Percentiles rank a stretch among this genome's conserved stretches.
Evolutionary conservation across 2,797 vertebrate genomes (phyloP).

Genomic region (Novumbra hubbsi): DNA sequence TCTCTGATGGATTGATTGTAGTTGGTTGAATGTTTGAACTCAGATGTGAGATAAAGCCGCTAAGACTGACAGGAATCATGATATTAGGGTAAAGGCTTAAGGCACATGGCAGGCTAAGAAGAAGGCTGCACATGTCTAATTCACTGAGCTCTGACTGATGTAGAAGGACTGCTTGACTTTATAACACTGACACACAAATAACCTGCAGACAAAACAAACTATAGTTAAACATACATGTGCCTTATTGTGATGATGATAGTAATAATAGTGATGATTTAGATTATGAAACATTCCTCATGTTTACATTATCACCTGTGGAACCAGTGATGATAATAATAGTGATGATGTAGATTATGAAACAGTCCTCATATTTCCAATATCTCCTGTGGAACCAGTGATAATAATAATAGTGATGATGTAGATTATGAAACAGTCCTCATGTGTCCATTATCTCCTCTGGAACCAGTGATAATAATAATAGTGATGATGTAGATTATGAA

Average conservation of each 20-base stretch:
- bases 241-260: slow-evolving; percentile 19
- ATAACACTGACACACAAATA: neutral
- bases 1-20: neutral
- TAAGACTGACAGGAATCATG: slow-evolving; percentile 6
- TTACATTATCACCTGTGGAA: too few species aligned
- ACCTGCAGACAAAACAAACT: neutral
- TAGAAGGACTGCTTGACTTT: neutral
- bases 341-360: too few species aligned
- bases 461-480: slow-evolving; percentile 11
- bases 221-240: neutral
- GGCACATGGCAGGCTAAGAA: neutral
- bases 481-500: neutral
- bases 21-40: neutral
- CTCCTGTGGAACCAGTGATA: neutral
- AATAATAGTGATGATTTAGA: neutral
- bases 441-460: too few species aligned
- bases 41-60: slow-evolving; percentile 6
- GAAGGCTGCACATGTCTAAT: neutral
- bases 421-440: too few species aligned
- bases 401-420: too few species aligned
- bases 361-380: neutral
- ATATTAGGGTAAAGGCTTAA: neutral
- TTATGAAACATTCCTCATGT: neutral
- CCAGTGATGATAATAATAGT: neutral
- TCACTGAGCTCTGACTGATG: slow-evolving; percentile 1